Conservation (phyloP, 2,797 vertebrate species). For the Tarsius wallacei region DNA sequence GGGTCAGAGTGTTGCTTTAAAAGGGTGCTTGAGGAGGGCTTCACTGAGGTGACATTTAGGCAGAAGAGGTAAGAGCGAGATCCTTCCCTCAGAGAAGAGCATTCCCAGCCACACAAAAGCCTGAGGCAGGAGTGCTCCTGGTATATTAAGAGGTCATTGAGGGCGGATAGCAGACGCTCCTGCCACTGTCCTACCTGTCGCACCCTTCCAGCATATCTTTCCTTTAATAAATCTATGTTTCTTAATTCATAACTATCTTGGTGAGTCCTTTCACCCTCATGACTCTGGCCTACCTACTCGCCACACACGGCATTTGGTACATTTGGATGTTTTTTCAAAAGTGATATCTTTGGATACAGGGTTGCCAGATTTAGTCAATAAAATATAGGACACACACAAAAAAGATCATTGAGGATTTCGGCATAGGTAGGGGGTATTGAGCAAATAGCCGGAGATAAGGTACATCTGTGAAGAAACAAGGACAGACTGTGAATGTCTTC, state of each 20-base stretch:
- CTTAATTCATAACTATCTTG: too few relatives aligned
- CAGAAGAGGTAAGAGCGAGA: neutral
- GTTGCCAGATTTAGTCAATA: too few relatives aligned
- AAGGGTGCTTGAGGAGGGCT: neutral
- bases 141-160: neutral
- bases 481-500: neutral
- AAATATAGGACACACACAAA: too few relatives aligned
- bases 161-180: too few relatives aligned
- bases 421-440: neutral
- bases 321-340: too few relatives aligned
- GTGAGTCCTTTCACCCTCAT: too few relatives aligned
- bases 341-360: too few relatives aligned
- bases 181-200: too few relatives aligned
- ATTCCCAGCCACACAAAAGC: neutral
- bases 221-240: too few relatives aligned
- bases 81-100: conserved; percentile 11
- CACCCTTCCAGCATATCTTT: too few relatives aligned
- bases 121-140: neutral
- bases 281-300: too few relatives aligned
- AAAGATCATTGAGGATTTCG: neutral
- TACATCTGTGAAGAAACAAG: neutral
- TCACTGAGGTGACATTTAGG: neutral
- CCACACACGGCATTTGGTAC: too few relatives aligned
- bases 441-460: neutral
- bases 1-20: neutral